A percentile compares a stretch with the other conserved stretches of the same genome.
Evolutionary conservation across 2,113 vertebrate genomes (phyloP).

Genomic region (Carassius gibelio): DNA sequence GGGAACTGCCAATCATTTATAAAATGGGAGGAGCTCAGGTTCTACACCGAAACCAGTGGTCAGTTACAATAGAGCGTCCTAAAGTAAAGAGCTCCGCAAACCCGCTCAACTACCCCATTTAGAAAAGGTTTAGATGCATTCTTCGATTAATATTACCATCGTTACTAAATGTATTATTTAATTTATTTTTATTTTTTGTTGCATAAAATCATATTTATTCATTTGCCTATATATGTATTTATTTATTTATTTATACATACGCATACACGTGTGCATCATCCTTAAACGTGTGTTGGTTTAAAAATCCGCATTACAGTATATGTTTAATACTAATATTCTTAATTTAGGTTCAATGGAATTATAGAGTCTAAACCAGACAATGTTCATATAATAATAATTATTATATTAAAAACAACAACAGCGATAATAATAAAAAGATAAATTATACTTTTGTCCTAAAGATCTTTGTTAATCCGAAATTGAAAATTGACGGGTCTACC

Average conservation of each 20-base stretch:
- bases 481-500: no score
- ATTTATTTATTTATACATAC: no score
- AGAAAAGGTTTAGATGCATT: neutral
- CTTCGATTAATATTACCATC: neutral
- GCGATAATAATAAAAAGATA: no score
- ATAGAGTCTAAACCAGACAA: neutral
- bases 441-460: neutral
- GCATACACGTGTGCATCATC: no score
- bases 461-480: neutral
- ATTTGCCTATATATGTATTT: neutral
- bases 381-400: neutral
- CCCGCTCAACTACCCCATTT: no score
- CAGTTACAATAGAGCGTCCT: slow-evolving; percentile 15
- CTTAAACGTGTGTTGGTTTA: neutral
- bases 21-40: slow-evolving; percentile 29
- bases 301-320: neutral
- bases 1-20: slow-evolving; percentile 64
- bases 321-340: neutral
- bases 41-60: neutral
- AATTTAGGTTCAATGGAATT: neutral
- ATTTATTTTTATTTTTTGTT: neutral
- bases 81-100: slow-evolving; percentile 21
- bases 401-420: neutral
- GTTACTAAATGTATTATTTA: neutral
- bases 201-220: neutral